Percentiles rank a stretch among this genome's conserved stretches.
Conservation (phyloP, 2,797 vertebrate genomes). For the Eremophila alpestris region DNA sequence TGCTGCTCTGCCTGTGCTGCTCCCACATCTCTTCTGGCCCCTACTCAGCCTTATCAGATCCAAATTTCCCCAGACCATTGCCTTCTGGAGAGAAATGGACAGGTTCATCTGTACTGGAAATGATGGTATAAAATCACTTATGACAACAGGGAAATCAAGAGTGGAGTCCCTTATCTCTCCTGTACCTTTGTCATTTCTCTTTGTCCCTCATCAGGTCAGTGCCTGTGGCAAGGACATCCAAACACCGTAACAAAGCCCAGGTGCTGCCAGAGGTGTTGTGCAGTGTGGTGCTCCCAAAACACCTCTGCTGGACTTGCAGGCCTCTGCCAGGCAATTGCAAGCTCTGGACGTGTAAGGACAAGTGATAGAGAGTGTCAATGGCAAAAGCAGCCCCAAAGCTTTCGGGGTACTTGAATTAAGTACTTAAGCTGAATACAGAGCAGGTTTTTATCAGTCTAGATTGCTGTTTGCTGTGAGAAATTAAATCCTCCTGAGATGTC, state of each 20-base stretch:
- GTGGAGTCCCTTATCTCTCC: not conserved
- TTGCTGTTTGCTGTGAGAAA: not conserved
- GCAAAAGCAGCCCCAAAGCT: not conserved
- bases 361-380: not conserved
- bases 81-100: not conserved
- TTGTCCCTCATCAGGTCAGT: not conserved
- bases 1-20: not conserved
- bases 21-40: not conserved
- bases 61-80: not conserved
- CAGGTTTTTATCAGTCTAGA: not conserved
- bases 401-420: not conserved
- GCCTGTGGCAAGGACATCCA: not conserved
- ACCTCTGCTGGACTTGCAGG: not conserved
- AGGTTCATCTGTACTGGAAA: not conserved
- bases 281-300: fast-evolving
- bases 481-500: not conserved
- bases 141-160: not conserved
- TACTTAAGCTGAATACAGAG: not conserved
- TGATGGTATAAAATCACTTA: not conserved
- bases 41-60: not conserved
- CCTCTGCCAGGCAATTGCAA: not conserved
- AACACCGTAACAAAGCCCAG: not conserved
- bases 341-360: not conserved
- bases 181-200: not conserved
- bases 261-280: not conserved